Evolutionary conservation across 2,113 vertebrate genomes (phyloP).

Genomic region (Nycticorax nycticorax): DNA sequence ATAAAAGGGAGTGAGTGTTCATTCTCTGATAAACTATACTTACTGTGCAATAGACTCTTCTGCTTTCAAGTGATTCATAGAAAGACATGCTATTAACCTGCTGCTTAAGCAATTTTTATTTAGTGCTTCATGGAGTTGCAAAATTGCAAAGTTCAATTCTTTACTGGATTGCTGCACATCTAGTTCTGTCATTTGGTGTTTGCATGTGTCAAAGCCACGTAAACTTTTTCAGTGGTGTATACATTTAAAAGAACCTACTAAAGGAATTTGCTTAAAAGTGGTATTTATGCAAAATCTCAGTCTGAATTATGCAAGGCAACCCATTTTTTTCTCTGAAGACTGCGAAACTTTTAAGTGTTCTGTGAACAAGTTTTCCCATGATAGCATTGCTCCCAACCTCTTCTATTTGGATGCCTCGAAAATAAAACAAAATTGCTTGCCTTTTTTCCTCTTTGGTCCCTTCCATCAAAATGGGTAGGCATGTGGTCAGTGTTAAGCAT

Average conservation of each 20-base stretch:
- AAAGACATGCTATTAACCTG: background rate
- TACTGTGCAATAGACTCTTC: background rate
- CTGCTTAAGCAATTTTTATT: background rate
- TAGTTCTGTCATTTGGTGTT: background rate
- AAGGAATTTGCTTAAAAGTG: background rate
- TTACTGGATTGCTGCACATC: background rate
- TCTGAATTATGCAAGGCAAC: background rate
- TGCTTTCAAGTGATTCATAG: background rate
- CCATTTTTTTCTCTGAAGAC: background rate
- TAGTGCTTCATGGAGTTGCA: background rate
- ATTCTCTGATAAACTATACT: background rate
- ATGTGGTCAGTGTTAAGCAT: background rate
- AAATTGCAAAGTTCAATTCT: background rate
- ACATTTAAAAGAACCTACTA: background rate
- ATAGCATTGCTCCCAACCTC: background rate
- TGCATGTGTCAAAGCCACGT: background rate
- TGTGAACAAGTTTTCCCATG: background rate
- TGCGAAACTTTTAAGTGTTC: background rate
- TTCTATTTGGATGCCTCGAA: background rate
- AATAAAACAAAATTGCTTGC: background rate
- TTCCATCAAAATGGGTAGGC: background rate
- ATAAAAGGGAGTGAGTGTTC: background rate
- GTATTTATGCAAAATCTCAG: background rate
- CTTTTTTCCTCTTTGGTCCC: background rate
- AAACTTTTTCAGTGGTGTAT: background rate